Conservation (phyloP, 2,888 invertebrate species). For the Leucophenga montana region DNA sequence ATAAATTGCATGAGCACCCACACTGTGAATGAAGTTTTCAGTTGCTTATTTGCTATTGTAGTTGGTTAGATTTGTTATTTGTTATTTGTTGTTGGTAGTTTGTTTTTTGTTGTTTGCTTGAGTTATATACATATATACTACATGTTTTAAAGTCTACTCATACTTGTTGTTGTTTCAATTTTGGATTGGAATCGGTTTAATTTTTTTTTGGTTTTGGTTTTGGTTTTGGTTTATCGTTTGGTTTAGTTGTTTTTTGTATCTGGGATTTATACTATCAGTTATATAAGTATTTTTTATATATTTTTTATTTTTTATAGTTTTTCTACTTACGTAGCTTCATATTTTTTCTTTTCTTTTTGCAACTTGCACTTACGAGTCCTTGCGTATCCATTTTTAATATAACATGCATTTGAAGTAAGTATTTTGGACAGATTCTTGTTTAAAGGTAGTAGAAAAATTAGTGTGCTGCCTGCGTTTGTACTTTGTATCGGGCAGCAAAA, state of each 20-base stretch:
- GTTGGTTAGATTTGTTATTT: no score
- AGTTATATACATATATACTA: slow-evolving; percentile 10
- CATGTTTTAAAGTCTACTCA: slow-evolving; percentile 21
- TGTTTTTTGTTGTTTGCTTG: neutral
- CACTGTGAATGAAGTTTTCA: neutral
- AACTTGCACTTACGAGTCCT: neutral
- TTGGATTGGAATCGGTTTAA: neutral
- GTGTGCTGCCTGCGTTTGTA: slow-evolving; percentile 49
- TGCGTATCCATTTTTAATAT: neutral
- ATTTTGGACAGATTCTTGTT: slow-evolving; percentile 72
- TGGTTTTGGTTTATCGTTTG: slow-evolving; percentile 26
- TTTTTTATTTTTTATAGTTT: neutral
- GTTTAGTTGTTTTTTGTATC: slow-evolving; percentile 4
- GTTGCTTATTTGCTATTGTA: neutral
- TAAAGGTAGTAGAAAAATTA: slow-evolving; percentile 71
- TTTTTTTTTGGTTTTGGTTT: slow-evolving; percentile 16
- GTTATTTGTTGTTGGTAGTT: neutral
- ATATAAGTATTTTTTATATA: neutral
- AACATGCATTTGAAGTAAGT: slow-evolving; percentile 24
- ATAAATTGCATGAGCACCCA: no score
- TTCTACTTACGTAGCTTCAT: slow-evolving; percentile 12
- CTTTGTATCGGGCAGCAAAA: slow-evolving; percentile 44
- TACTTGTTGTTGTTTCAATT: neutral
- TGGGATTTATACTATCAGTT: neutral
- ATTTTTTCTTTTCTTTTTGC: neutral